phyloP scores from a whole-genome alignment of 2,888 invertebrate genomes.

The Tetheella fluctuosa region DNA sequence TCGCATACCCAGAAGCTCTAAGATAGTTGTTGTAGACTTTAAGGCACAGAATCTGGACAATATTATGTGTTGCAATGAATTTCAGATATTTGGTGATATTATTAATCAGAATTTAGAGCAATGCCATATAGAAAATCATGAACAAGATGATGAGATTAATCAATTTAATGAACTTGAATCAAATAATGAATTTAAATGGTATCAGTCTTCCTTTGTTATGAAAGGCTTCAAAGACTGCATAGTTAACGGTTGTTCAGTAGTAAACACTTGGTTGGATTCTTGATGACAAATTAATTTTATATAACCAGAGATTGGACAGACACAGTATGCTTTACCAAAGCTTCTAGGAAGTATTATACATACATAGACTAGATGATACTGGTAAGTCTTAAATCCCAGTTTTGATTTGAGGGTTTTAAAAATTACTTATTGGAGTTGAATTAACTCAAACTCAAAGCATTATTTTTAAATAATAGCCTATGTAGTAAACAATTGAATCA shows the following conservation, averaged over 20 bases:
- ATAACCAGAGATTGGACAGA: background rate
- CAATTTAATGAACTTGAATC: conserved; percentile 67
- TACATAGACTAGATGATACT: no score
- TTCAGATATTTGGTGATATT: conserved; percentile 71
- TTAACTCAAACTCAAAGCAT: no score
- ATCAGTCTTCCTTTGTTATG: conserved; percentile 80
- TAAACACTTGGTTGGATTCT: conserved; percentile 75
- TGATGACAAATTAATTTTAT: conserved; percentile 25
- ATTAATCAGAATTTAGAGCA: conserved; percentile 40
- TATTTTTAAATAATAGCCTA: no score
- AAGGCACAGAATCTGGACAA: conserved; percentile 49
- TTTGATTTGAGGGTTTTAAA: no score
- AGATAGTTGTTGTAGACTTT: conserved; percentile 68
- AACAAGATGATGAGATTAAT: conserved; percentile 29
- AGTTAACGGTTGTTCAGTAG: conserved; percentile 81
- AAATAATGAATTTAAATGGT: conserved; percentile 71
- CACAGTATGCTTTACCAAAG: background rate
- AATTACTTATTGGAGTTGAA: no score
- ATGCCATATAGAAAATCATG: conserved; percentile 24
- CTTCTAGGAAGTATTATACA: background rate
- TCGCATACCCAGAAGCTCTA: conserved; percentile 66
- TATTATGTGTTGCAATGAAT: conserved; percentile 68
- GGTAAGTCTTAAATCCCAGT: no score
- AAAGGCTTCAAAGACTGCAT: conserved; percentile 85
- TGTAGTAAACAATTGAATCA: no score